These are phyloP conservation scores for Dorcus parallelipipedus DNA, from an alignment of 2,888 invertebrate species.

Conservation along the genomic window DNA sequence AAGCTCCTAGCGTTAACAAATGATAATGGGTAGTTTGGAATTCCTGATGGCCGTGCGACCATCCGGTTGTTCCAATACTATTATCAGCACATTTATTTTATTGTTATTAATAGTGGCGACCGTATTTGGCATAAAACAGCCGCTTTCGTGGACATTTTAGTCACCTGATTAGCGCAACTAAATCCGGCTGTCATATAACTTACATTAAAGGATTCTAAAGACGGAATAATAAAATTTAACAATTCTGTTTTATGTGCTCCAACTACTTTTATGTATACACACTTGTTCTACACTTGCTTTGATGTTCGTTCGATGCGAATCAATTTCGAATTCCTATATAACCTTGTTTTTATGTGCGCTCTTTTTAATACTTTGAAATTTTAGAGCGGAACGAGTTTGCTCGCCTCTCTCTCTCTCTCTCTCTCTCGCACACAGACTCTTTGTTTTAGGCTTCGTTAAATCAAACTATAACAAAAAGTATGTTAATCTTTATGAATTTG, in stretches of 20 bases:
- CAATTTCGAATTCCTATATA: conserved; percentile 27
- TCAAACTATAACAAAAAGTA: background rate
- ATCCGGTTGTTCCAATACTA: conserved; percentile 47
- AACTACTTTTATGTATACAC: conserved; percentile 28
- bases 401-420: background rate
- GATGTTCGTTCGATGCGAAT: conserved; percentile 34
- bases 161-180: conserved; percentile 47
- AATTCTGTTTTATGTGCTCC: conserved; percentile 43
- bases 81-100: conserved; percentile 52
- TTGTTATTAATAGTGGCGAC: conserved; percentile 51
- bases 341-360: conserved; percentile 6
- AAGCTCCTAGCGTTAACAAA: conserved; percentile 42
- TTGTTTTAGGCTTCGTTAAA: too few species aligned
- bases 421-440: too few species aligned
- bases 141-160: conserved; percentile 46
- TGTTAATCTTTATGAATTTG: background rate
- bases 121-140: conserved; percentile 47
- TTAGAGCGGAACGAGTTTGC: conserved; percentile 1
- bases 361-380: conserved; percentile 9
- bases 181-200: conserved; percentile 41
- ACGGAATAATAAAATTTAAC: conserved; percentile 46
- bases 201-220: conserved; percentile 37
- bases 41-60: conserved; percentile 43
- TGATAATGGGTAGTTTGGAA: conserved; percentile 49
- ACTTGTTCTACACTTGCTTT: conserved; percentile 35